Evolutionary conservation across 2,113 vertebrate genomes (phyloP), one percentile per base, ranked within the genome.

Genomic region (Sclerurus mexicanus): DNA sequence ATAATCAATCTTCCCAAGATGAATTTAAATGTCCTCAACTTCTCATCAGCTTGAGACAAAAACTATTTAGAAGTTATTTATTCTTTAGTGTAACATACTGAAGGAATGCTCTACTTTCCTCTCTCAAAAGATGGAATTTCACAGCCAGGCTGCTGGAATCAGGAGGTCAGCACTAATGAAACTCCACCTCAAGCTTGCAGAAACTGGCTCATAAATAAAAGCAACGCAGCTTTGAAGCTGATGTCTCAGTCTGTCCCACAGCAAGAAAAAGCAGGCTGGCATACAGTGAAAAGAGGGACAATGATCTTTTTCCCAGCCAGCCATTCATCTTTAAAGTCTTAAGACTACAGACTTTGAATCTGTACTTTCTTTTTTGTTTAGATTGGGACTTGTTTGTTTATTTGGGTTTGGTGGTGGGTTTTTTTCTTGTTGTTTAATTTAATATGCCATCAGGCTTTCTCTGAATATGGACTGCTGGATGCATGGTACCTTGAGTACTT

Each of bases 121-220:
- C 71, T n/a, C n/a, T 85, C 58, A 42, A 74, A 87, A 90, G 33
- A 66, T 44, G 71, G 94, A 85, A 95, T 91, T 85, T 87, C 85
- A 73, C 56, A 82, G 78, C 28, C 0, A 0, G 71, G 50, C 50
- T 94, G 53, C 58, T 90, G 47, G 14, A 58, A 72, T 47, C 60
- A 52, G 83, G 44, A 92, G 78, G 63, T 85, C 71, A 87, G 64
- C 37, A 52, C 33, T 46, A 74, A 62, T 21, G 39, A 93, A 95
- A 93, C 35, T 35, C 64, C 84, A 90, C 35, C 60, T 37, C 2
- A 3, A 78, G 39, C 42, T 17, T 46, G 50, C 46, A 90, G 80
- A 90, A 95, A 74, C 9, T 30, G 20, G 9, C 25, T 63, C 40
- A 35, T 39, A 77, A 80, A 74, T 81, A 84, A 95, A 86, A 93